Base-by-base conservation (phyloP, 2,888 invertebrate genomes). In the Agrenia bidenticulata region DNA sequence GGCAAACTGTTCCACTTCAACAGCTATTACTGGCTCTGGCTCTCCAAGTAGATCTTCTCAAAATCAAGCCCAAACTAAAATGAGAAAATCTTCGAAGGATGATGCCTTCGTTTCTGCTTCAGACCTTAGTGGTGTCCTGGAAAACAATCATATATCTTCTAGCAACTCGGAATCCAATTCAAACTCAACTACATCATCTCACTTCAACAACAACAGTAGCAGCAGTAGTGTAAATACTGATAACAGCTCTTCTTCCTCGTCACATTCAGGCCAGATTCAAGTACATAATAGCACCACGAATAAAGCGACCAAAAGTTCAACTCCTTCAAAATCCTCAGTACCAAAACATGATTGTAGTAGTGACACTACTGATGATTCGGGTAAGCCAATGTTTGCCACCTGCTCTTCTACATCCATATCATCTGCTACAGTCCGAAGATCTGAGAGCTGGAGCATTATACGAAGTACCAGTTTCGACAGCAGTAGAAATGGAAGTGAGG, bases 301-400 rank as follows among this genome's bases (percentile, higher is more conserved):
- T 7, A 32, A 4, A 32, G 11, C 32, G 32, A 7, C 5, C 11
- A 32, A 32, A 7, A 24, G 23, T 13, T 13, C 13, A 19, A 9
- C 24, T 26, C n/a, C 23, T 15, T 17, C 17, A 13, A n/a, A 17
- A 32, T 11, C 2, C 11, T 7, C 15, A 9, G 15, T n/a, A 5
- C 2, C 13, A 2, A 55, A 55, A n/a, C 27, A 55, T 2, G 26
- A 21, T 51, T 13, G 15, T 13, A 23, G 13, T 27, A 27, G 17
- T 55, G 55, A 55, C n/a, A 55, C 19, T 11, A 55, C 55, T 27
- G 24, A 17, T 2, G 55, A 27, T 27, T 45, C 45, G 5, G 55
- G n/a, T 11, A 55, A 17, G 19, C 55, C 55, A 15, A 32, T 55
- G 2, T 55, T 55, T 27, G 55, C 55, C 9, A 55, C 55, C 2